Conservation (phyloP, 2,113 vertebrate species). For the Oreocharis arfaki region DNA sequence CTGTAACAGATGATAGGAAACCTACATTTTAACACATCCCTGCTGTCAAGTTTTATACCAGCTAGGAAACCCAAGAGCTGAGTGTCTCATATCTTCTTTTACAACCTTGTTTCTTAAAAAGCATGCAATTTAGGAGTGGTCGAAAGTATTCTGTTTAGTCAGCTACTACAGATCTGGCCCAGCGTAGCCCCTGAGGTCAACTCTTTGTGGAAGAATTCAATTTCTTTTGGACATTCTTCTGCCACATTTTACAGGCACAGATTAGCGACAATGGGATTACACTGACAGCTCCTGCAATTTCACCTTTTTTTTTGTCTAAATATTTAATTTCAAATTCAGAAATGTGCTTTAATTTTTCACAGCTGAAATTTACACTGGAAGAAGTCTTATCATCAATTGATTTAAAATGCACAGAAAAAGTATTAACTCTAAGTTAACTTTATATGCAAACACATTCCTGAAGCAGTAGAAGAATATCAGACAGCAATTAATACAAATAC, state of each 20-base stretch:
- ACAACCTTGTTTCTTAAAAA: neutral
- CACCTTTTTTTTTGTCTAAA: neutral
- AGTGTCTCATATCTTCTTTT: neutral
- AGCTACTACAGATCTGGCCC: neutral
- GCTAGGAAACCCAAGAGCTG: neutral
- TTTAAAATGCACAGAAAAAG: neutral
- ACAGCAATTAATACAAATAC: neutral
- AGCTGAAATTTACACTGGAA: neutral
- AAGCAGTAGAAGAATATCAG: neutral
- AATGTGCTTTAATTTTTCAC: neutral
- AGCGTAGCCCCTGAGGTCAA: neutral
- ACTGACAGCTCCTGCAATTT: neutral
- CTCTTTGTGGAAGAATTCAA: neutral
- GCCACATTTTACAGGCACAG: neutral
- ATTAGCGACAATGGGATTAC: neutral
- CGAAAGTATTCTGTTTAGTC: rapidly evolving
- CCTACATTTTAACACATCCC: neutral
- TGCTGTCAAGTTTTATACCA: neutral
- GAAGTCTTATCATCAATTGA: neutral
- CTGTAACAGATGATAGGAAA: neutral
- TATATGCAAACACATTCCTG: neutral
- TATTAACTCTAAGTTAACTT: neutral
- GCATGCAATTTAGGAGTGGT: neutral
- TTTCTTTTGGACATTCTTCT: neutral
- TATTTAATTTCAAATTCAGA: neutral